Base-by-base conservation (phyloP, 2,888 invertebrate genomes). In the Tenthredo amoena region DNA sequence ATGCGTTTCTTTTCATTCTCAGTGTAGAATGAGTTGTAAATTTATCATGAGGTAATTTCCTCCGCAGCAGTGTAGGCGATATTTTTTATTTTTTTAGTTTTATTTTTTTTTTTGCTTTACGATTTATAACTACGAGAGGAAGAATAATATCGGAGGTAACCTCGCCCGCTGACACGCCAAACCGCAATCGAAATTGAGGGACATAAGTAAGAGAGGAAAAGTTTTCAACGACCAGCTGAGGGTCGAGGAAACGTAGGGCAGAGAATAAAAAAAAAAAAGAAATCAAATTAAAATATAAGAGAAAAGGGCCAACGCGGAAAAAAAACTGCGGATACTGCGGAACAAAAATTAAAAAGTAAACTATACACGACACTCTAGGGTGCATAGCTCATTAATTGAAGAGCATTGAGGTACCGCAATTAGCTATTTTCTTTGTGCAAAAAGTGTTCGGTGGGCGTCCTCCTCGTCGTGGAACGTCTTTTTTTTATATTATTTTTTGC, bases 331-430 rank as follows among this genome's bases (percentile, higher is more conserved):
- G 9, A 72, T 26, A 43, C 12, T 1, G 12, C 40, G n/a, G 10
- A 21, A 40, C 0, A 40, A 72, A 21, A 12, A 72, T 26, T 15
- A 15, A 21, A 43, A 40, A 43, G 37, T n/a, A 43, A 40, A 12
- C 31, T n/a, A 37, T 74, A 40, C 12, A 21, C 5, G 21, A 9
- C n/a, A 74, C 72, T 74, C 21, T 26, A 26, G 72, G 40, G 43
- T 74, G 40, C 40, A 74, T 43, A 18, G 21, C 43, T 74, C 72
- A 43, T 74, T 74, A 74, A 74, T 74, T 43, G 72, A 74, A 74
- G 72, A 74, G 43, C 40, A 74, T 26, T 37, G 40, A 43, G 37
- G 21, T 43, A 18, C 72, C 43, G 40, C 72, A 43, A 40, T 43
- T 74, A 40, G 40, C 43, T n/a, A 37, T 34, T 68, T 68, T 68